Conservation (phyloP, 2,113 vertebrate species). For the Perca schrenkii region DNA sequence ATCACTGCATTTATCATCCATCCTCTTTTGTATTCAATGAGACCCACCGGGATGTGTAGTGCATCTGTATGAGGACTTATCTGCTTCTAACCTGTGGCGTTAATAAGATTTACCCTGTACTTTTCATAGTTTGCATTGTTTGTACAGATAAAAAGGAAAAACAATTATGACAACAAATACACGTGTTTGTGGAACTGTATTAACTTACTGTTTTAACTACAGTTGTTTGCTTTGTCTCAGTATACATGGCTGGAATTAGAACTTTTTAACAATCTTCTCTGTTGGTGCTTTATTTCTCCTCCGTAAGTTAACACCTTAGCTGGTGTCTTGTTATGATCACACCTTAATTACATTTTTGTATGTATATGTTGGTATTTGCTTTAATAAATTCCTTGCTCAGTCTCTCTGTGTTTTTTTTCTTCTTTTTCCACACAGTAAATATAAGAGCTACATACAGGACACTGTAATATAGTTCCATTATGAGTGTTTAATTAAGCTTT, state of each 20-base stretch:
- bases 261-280: background rate
- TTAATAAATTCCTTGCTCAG: constrained; percentile 55
- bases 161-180: background rate
- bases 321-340: background rate
- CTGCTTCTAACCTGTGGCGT: constrained; percentile 14
- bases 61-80: background rate
- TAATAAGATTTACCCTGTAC: background rate
- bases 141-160: background rate
- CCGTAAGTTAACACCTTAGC: background rate
- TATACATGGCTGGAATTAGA: background rate
- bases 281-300: background rate
- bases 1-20: background rate
- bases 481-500: constrained; percentile 2
- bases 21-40: background rate
- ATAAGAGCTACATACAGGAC: background rate
- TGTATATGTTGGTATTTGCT: constrained; percentile 23
- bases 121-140: constrained; percentile 12
- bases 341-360: background rate
- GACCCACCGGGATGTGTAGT: background rate
- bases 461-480: background rate
- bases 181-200: background rate
- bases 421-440: background rate
- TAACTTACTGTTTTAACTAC: background rate
- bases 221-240: background rate
- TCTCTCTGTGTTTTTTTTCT: background rate